A percentile compares a stretch with the other conserved stretches of the same genome.
Conservation (phyloP, 2,888 invertebrate genomes). For the Eulithis testata region DNA sequence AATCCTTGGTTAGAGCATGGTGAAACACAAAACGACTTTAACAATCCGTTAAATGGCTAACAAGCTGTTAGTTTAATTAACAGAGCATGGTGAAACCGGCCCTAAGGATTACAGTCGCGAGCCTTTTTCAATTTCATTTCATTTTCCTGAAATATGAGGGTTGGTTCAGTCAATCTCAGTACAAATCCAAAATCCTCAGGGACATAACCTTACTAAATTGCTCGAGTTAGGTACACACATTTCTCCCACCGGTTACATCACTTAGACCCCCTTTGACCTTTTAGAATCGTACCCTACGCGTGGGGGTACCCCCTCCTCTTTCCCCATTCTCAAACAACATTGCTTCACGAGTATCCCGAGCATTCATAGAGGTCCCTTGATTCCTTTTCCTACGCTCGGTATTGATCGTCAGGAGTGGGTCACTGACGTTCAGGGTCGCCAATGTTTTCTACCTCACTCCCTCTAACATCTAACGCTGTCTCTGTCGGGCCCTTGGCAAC, state of each 20-base stretch:
- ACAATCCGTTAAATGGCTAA: no score
- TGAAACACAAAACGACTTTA: no score
- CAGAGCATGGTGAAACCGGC: no score
- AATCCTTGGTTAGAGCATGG: no score
- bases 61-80: no score
- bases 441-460: slow-evolving; percentile 60
- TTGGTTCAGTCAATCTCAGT: neutral
- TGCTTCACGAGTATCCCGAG: slow-evolving; percentile 1
- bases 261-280: slow-evolving; percentile 14
- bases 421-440: slow-evolving; percentile 67
- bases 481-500: slow-evolving; percentile 54
- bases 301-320: neutral
- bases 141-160: no score
- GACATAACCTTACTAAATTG: slow-evolving; percentile 13
- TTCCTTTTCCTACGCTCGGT: slow-evolving; percentile 38
- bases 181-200: slow-evolving; percentile 1
- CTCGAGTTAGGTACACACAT: slow-evolving; percentile 4
- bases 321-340: slow-evolving; percentile 2
- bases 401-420: slow-evolving; percentile 64
- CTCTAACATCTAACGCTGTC: slow-evolving; percentile 45
- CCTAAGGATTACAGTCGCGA: no score
- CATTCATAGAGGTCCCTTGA: slow-evolving; percentile 23
- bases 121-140: no score
- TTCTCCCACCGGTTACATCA: slow-evolving; percentile 5
- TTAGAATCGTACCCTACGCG: slow-evolving; percentile 5